Conservation (phyloP, 2,113 vertebrate genomes). For the Ondatra zibethicus region DNA sequence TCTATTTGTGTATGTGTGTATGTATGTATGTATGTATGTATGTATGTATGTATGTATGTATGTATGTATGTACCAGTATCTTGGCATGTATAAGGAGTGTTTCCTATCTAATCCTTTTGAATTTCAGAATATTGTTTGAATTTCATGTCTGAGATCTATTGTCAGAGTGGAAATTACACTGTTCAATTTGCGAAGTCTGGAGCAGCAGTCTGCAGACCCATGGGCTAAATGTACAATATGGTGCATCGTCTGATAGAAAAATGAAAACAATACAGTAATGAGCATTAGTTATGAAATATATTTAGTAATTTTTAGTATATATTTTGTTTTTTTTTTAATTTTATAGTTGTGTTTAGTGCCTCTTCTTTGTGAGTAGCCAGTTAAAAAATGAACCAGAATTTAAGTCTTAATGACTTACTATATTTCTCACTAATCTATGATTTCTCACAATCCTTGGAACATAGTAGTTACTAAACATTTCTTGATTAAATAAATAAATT, state of each 20-base stretch:
- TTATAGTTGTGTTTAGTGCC: slow-evolving; percentile 33
- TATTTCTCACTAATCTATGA: background rate
- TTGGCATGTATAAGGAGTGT: background rate
- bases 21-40: background rate
- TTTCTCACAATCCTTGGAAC: background rate
- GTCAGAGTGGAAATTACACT: background rate
- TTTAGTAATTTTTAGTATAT: background rate
- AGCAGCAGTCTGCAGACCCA: slow-evolving; percentile 11
- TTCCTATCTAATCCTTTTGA: background rate
- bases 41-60: background rate
- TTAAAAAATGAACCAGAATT: slow-evolving; percentile 15
- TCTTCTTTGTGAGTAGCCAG: background rate
- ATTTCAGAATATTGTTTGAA: background rate
- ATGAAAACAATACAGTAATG: slow-evolving; percentile 34
- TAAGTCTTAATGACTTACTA: background rate
- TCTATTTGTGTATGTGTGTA: background rate
- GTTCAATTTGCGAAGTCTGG: background rate
- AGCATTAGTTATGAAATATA: background rate
- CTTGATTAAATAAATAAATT: slow-evolving; percentile 24
- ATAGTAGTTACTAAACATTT: slow-evolving; percentile 4
- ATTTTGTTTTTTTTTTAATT: slow-evolving; percentile 39
- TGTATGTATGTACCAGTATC: background rate
- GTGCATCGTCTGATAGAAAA: background rate
- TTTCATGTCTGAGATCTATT: background rate
- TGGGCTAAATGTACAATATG: slow-evolving; percentile 43